Conservation (phyloP, 1,140 invertebrate species). For the Drosophila ogumai region DNA sequence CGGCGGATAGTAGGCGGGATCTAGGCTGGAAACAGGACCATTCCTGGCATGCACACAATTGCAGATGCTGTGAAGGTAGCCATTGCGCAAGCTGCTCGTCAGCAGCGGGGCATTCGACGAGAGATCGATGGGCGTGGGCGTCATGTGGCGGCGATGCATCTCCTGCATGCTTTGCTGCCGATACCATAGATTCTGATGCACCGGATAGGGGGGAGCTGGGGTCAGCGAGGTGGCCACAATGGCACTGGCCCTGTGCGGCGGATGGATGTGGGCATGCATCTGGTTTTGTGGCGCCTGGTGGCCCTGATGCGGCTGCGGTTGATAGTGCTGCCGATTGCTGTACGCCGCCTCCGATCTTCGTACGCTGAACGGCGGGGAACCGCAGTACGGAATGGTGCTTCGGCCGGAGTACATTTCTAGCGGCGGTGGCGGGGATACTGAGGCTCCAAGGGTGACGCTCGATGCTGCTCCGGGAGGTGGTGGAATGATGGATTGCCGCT, state of each 20-base stretch:
- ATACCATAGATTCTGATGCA: slow-evolving; percentile 90
- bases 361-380: slow-evolving; percentile 67
- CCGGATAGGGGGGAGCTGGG: slow-evolving; percentile 88
- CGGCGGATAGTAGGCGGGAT: slow-evolving; percentile 79
- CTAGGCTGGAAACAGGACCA: slow-evolving; percentile 77
- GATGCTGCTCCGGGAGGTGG: slow-evolving; percentile 52
- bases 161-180: slow-evolving; percentile 89
- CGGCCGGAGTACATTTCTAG: slow-evolving; percentile 75
- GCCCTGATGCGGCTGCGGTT: slow-evolving; percentile 78
- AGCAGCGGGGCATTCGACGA: slow-evolving; percentile 76
- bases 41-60: slow-evolving; percentile 74
- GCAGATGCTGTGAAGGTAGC: slow-evolving; percentile 75
- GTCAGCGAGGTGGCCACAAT: slow-evolving; percentile 70
- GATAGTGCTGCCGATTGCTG: slow-evolving; percentile 76
- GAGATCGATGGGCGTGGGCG: slow-evolving; percentile 81
- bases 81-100: slow-evolving; percentile 67
- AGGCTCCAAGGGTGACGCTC: slow-evolving; percentile 54
- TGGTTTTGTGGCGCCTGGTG: slow-evolving; percentile 75
- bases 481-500: slow-evolving; percentile 28
- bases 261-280: slow-evolving; percentile 77
- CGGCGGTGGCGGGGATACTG: slow-evolving; percentile 67
- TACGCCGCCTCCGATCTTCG: slow-evolving; percentile 67
- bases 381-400: slow-evolving; percentile 66
- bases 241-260: slow-evolving; percentile 66
- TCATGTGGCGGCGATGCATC: slow-evolving; percentile 83